A percentile compares a stretch with the other conserved stretches of the same genome.
These are phyloP conservation scores for Physeter macrocephalus DNA, from an alignment of 2,113 vertebrate genomes.

Conservation along the genomic window DNA sequence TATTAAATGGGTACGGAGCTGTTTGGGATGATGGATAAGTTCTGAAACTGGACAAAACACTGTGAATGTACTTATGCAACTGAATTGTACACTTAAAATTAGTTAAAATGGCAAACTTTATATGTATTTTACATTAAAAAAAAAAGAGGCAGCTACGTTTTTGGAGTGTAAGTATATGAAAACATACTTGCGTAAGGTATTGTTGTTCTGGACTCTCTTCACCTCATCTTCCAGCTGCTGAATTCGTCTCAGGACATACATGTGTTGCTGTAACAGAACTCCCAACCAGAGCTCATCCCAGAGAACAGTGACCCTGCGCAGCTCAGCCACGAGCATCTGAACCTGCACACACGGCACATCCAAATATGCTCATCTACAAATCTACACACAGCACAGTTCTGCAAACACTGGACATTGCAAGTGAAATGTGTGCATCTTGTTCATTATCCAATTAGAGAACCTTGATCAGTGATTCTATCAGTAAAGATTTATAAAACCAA, in stretches of 20 bases:
- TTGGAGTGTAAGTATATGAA: neutral
- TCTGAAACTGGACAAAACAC: neutral
- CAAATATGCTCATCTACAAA: neutral
- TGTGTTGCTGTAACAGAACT: constrained; percentile 96
- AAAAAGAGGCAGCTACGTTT: neutral
- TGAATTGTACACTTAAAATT: neutral
- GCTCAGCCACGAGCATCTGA: constrained; percentile 96
- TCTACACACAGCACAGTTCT: neutral
- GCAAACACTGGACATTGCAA: neutral
- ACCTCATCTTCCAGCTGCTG: constrained; percentile 98
- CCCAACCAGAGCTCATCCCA: constrained; percentile 99
- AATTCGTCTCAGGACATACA: constrained; percentile 94
- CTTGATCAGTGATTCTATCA: neutral
- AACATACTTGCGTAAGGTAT: constrained; percentile 93
- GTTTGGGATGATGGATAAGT: neutral
- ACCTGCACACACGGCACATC: constrained; percentile 80
- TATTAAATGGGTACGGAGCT: neutral
- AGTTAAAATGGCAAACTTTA: neutral
- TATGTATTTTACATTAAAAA: neutral
- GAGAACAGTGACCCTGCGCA: constrained; percentile 95
- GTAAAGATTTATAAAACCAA: neutral
- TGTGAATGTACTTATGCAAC: neutral
- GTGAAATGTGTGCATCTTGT: neutral
- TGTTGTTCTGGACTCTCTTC: constrained; percentile 98
- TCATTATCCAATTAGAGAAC: neutral